Evolutionary conservation across 2,113 vertebrate species (phyloP).

Genomic region (Eudyptes chrysolophus): DNA sequence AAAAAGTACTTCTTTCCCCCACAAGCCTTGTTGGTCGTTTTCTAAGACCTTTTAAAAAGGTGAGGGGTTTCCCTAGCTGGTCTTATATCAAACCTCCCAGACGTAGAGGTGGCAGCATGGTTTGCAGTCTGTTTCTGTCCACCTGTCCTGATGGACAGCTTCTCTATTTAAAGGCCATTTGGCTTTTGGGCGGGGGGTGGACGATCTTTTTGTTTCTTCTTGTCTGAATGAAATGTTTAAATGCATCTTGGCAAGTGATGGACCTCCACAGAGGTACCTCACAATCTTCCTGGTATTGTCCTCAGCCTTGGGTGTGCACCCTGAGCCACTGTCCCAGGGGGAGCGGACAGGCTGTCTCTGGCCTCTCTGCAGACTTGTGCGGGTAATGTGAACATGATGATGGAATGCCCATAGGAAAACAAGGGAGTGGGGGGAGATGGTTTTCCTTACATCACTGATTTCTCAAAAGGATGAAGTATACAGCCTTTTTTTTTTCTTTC

Average conservation of each 20-base stretch:
- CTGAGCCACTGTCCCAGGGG: neutral
- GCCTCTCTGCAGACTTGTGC: neutral
- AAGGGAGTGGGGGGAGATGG: fast-evolving
- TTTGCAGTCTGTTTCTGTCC: neutral
- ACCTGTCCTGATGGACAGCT: neutral
- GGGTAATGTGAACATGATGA: neutral
- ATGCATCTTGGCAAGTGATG: neutral
- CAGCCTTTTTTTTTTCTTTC: neutral
- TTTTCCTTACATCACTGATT: neutral
- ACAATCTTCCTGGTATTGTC: neutral
- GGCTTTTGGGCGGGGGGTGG: neutral
- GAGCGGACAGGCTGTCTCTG: neutral
- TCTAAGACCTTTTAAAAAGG: neutral
- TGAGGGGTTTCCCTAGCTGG: neutral
- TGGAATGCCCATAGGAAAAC: neutral
- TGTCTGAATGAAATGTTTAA: neutral
- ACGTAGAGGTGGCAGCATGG: neutral
- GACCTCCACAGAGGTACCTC: neutral
- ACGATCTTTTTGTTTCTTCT: neutral
- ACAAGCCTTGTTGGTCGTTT: neutral
- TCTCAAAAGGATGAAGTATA: neutral
- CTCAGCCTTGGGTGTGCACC: fast-evolving
- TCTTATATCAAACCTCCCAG: neutral
- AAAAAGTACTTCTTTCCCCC: neutral
- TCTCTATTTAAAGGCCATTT: neutral